These are phyloP conservation scores for Macrophya annulata DNA, from an alignment of 2,888 invertebrate species.

Conservation along the genomic window DNA sequence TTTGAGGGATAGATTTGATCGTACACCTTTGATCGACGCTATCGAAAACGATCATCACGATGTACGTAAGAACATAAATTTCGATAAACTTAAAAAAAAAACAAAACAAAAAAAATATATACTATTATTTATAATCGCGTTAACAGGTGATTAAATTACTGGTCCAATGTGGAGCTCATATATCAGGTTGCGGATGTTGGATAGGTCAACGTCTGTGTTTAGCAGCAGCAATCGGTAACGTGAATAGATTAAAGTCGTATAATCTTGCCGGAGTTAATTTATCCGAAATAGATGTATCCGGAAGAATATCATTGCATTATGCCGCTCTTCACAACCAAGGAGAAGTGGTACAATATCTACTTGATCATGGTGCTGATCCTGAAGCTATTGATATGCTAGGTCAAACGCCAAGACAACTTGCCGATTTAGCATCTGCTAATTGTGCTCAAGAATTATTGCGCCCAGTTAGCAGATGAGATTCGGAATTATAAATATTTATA, in stretches of 20 bases:
- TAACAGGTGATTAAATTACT: constrained; percentile 84
- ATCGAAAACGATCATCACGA: constrained; percentile 84
- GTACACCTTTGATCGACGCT: constrained; percentile 88
- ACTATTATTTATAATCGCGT: not conserved
- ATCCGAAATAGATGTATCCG: constrained; percentile 83
- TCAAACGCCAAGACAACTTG: constrained; percentile 82
- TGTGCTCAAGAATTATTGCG: constrained; percentile 13
- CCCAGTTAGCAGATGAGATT: constrained; percentile 30
- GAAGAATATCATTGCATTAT: constrained; percentile 87
- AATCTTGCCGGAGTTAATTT: constrained; percentile 87
- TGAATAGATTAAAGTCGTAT: constrained; percentile 83
- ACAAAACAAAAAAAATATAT: not conserved
- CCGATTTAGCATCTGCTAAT: constrained; percentile 66
- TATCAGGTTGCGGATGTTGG: constrained; percentile 82
- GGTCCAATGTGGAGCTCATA: constrained; percentile 88
- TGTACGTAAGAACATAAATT: constrained; percentile 66
- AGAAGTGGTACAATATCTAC: constrained; percentile 81
- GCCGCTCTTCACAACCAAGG: constrained; percentile 83
- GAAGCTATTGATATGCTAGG: constrained; percentile 81
- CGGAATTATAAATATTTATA: not conserved
- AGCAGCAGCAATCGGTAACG: constrained; percentile 84
- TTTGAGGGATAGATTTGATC: constrained; percentile 86
- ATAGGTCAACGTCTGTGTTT: constrained; percentile 86
- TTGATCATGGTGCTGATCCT: constrained; percentile 79
- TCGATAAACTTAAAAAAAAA: not conserved